Evolutionary conservation across 2,797 vertebrate genomes (phyloP).

Genomic region (Falco berigora): DNA sequence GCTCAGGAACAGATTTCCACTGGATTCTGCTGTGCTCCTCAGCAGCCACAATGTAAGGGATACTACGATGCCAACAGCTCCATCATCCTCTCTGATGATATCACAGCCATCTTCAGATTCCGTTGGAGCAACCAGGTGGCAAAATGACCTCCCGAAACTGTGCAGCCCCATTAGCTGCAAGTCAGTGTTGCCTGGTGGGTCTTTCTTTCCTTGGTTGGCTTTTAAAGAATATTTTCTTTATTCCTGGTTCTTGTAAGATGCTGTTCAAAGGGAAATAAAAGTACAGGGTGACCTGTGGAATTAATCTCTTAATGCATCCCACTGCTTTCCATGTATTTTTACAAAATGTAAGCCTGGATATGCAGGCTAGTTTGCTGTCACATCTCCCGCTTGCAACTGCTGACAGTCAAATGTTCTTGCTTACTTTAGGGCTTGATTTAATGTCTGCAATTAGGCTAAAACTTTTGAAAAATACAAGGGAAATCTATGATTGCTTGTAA

Average conservation of each 20-base stretch:
- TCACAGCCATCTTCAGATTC: not conserved
- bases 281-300: not conserved
- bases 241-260: not conserved
- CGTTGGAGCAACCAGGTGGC: not conserved
- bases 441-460: constrained; percentile 19
- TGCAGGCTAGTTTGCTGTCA: not conserved
- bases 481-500: constrained; percentile 14
- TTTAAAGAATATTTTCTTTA: not conserved
- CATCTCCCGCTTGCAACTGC: not conserved
- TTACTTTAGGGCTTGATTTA: constrained; percentile 36
- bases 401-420: constrained; percentile 28
- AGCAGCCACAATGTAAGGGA: not conserved
- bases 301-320: constrained; percentile 7
- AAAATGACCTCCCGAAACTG: not conserved
- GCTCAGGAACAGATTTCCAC: not conserved
- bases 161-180: not conserved
- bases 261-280: constrained; percentile 15
- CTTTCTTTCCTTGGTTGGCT: not conserved
- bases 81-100: not conserved
- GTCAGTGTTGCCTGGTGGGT: not conserved
- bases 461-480: constrained; percentile 17
- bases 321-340: not conserved
- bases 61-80: not conserved
- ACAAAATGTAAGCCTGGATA: not conserved
- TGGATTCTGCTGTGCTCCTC: not conserved